phyloP scores from a whole-genome alignment of 1,140 invertebrate genomes.

The Ceratina japonica region DNA sequence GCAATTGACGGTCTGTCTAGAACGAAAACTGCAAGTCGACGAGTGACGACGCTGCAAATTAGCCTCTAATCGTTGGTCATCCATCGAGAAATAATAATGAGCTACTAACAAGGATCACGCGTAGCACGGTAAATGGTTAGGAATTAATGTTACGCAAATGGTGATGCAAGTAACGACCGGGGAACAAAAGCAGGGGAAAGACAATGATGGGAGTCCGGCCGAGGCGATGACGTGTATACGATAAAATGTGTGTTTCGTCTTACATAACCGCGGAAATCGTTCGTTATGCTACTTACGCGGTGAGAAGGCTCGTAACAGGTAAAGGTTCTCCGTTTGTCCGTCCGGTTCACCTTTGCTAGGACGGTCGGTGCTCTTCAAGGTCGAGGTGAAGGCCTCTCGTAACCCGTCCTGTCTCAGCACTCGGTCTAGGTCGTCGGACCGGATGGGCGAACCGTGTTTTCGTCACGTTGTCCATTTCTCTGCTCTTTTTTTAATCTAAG shows the following conservation, averaged over 20 bases:
- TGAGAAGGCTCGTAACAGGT: slow-evolving; percentile 55
- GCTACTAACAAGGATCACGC: neutral
- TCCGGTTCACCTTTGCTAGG: slow-evolving; percentile 73
- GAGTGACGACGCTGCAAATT: too few species aligned
- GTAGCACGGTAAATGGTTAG: too few species aligned
- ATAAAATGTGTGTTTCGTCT: slow-evolving; percentile 45
- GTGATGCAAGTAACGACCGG: neutral
- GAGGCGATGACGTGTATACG: slow-evolving; percentile 35
- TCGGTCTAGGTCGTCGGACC: slow-evolving; percentile 57
- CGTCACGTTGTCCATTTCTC: neutral
- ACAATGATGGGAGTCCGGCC: slow-evolving; percentile 12
- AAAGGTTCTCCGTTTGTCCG: slow-evolving; percentile 57
- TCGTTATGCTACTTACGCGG: slow-evolving; percentile 64
- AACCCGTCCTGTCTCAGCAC: slow-evolving; percentile 58
- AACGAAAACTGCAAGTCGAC: too few species aligned
- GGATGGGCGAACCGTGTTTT: slow-evolving; percentile 45
- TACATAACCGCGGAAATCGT: slow-evolving; percentile 69
- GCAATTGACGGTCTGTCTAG: too few species aligned
- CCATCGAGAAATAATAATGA: neutral
- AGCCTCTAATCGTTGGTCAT: neutral
- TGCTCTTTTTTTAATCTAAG: too few species aligned
- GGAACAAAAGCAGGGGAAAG: slow-evolving; percentile 8
- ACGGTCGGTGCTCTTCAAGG: slow-evolving; percentile 74
- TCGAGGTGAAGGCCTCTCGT: slow-evolving; percentile 72
- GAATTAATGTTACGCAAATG: neutral